Conservation (phyloP, 1,140 invertebrate species). For the Cotesia vestalis region DNA sequence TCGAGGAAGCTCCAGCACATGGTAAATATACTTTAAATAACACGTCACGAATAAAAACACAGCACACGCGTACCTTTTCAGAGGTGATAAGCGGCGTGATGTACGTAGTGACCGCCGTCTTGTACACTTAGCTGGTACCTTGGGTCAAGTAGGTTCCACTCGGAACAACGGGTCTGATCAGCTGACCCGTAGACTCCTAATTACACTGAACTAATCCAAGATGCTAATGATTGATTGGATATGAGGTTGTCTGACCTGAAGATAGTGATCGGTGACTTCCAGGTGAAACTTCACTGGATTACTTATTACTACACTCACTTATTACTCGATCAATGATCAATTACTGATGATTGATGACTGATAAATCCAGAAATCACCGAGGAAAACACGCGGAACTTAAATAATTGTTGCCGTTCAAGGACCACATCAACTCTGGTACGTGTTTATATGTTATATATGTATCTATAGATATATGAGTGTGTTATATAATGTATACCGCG, state of each 20-base stretch:
- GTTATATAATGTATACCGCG: not conserved
- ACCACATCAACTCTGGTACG: not conserved
- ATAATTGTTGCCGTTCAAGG: not conserved
- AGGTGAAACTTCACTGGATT: no score
- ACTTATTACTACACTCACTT: no score
- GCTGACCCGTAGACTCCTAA: not conserved
- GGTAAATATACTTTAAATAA: not conserved
- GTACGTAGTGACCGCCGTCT: conserved; percentile 66
- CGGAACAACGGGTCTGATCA: conserved; percentile 7
- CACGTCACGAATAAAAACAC: not conserved
- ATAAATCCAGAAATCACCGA: no score
- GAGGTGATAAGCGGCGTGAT: conserved; percentile 66
- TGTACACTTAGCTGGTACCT: conserved; percentile 53
- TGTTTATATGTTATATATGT: not conserved
- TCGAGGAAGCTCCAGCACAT: no score
- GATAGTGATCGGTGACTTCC: no score
- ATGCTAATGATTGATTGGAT: not conserved
- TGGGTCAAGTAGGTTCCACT: conserved; percentile 11
- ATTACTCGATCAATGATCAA: no score
- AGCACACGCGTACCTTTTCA: conserved; percentile 56
- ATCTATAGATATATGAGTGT: not conserved
- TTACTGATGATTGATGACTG: no score
- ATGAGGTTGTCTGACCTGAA: not conserved
- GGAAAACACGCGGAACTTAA: not conserved
- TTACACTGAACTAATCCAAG: conserved; percentile 18